A percentile compares a stretch with the other conserved stretches of the same genome.
These are phyloP conservation scores for Coccyzus lansbergi DNA, from an alignment of 2,797 vertebrate species.

Conservation along the genomic window DNA sequence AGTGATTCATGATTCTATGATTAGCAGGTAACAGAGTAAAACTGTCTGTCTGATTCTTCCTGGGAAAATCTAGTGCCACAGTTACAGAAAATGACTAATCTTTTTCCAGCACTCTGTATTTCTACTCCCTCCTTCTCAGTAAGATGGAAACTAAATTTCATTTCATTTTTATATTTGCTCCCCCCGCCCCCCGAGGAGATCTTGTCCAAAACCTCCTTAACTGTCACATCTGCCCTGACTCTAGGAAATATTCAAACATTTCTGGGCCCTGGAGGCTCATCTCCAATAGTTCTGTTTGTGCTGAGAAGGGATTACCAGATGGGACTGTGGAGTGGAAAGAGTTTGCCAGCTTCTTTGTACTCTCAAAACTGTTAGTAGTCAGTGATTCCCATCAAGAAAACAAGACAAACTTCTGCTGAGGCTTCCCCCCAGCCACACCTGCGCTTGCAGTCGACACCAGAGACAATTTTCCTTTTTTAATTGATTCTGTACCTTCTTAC, in stretches of 20 bases:
- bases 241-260: background rate
- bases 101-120: background rate
- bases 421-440: background rate
- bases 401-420: background rate
- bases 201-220: background rate
- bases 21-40: accelerated
- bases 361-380: background rate
- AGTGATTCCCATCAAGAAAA: accelerated
- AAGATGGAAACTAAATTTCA: background rate
- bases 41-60: accelerated
- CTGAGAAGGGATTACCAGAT: background rate
- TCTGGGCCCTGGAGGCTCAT: background rate
- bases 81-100: background rate
- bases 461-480: background rate
- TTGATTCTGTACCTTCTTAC: background rate
- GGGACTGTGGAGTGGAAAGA: background rate
- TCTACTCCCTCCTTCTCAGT: background rate
- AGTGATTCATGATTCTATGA: too few relatives aligned
- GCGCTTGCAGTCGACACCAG: background rate
- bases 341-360: background rate
- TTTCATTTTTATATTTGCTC: background rate
- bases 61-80: background rate
- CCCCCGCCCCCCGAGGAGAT: background rate
- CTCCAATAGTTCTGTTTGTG: background rate
- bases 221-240: accelerated